phyloP scores from a whole-genome alignment of 1,140 invertebrate genomes.

The Drosophila sp. region DNA sequence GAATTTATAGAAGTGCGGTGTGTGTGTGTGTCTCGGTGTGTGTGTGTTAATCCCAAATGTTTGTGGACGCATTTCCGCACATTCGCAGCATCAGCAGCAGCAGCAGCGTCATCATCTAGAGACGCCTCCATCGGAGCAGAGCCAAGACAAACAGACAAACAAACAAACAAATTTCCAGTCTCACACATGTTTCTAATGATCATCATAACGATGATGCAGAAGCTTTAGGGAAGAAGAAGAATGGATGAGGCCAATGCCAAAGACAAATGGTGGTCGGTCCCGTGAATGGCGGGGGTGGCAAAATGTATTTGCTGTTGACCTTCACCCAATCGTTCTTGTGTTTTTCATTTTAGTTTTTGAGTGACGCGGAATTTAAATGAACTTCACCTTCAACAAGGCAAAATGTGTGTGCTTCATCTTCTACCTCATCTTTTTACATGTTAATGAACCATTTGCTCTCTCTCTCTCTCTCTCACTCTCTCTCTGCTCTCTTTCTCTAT shows the following conservation, averaged over 20 bases:
- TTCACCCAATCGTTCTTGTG: constrained; percentile 65
- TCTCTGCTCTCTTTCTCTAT: not conserved
- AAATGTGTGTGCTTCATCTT: constrained; percentile 53
- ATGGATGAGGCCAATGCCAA: constrained; percentile 2
- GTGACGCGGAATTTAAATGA: constrained; percentile 78
- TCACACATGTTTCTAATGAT: constrained; percentile 32
- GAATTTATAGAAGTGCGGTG: not conserved
- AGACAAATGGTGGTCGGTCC: not conserved
- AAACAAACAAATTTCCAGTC: constrained; percentile 56
- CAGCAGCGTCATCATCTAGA: constrained; percentile 56
- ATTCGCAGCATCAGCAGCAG: constrained; percentile 44
- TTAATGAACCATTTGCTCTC: constrained; percentile 62
- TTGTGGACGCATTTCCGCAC: constrained; percentile 45
- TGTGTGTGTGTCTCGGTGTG: constrained; percentile 10
- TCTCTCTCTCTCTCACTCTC: not conserved
- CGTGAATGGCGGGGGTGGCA: not conserved
- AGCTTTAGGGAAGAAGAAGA: constrained; percentile 4
- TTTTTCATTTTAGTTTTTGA: constrained; percentile 38
- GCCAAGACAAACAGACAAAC: constrained; percentile 66
- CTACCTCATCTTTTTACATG: constrained; percentile 59
- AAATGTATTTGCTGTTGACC: constrained; percentile 51
- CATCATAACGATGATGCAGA: constrained; percentile 26
- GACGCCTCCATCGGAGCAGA: constrained; percentile 45
- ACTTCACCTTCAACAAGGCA: constrained; percentile 66
- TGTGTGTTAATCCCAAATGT: constrained; percentile 28